Percentiles rank a stretch among this genome's conserved stretches.
phyloP scores from a whole-genome alignment of 2,113 vertebrate species.

The Cnemophilus loriae region DNA sequence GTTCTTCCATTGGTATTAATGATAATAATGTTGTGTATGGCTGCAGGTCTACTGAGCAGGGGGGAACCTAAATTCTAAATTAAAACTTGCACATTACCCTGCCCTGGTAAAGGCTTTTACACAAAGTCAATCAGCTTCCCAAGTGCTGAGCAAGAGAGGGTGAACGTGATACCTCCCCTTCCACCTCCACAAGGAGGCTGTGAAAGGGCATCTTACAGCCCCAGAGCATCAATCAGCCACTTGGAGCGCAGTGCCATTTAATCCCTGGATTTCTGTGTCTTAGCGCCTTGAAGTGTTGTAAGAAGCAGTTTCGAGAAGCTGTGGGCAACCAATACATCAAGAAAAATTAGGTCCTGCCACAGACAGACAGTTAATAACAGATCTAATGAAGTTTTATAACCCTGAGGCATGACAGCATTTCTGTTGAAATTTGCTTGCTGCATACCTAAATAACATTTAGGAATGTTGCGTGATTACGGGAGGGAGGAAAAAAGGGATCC shows the following conservation, averaged over 20 bases:
- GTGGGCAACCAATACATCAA: neutral
- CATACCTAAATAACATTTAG: neutral
- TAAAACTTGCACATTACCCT: neutral
- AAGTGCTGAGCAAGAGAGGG: neutral
- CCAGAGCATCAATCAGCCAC: neutral
- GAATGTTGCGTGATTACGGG: neutral
- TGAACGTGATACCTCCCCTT: neutral
- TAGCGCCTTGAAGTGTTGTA: neutral
- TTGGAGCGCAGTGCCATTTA: neutral
- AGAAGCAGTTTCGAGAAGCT: neutral
- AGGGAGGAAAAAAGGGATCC: neutral
- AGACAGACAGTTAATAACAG: conserved; percentile 1
- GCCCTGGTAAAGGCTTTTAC: neutral
- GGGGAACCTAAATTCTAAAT: neutral
- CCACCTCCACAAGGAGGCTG: neutral
- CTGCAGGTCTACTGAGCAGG: neutral
- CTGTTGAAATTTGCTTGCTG: neutral
- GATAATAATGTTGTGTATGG: neutral
- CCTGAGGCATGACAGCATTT: neutral
- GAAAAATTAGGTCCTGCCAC: conserved; percentile 7
- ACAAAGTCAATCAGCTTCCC: neutral
- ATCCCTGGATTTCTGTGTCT: neutral
- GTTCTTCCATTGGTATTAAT: neutral
- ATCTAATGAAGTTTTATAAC: neutral
- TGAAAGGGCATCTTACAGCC: neutral